phyloP scores from a whole-genome alignment of 2,888 invertebrate species.

The Coelopa pilipes region DNA sequence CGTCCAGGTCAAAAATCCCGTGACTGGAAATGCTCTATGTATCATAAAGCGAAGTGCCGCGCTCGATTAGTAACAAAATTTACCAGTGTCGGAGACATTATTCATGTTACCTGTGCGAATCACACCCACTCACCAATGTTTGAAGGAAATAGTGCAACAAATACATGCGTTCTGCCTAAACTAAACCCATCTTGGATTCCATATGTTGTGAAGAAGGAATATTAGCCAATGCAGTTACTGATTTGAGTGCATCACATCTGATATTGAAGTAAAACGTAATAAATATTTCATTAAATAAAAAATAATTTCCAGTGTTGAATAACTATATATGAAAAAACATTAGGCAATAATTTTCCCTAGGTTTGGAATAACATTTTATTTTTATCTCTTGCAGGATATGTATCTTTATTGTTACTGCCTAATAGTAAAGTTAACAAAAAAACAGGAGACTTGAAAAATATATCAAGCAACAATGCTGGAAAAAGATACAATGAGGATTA shows the following conservation, averaged over 20 bases:
- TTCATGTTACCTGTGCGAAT: conserved; percentile 54
- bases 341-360: neutral
- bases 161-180: neutral
- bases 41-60: conserved; percentile 63
- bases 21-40: conserved; percentile 66
- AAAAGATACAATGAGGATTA: neutral
- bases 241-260: neutral
- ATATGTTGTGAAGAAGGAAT: conserved; percentile 5
- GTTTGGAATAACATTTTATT: neutral
- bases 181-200: neutral
- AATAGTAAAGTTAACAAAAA: neutral
- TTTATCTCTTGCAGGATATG: conserved; percentile 22
- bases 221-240: neutral
- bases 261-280: conserved; percentile 4
- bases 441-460: neutral
- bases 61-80: conserved; percentile 60
- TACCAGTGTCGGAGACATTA: conserved; percentile 50
- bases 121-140: conserved; percentile 61
- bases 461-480: neutral
- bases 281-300: conserved; percentile 1
- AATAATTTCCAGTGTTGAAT: conserved; percentile 1
- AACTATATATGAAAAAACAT: conserved; percentile 13
- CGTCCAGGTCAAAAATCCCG: conserved; percentile 59
- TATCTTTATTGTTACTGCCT: conserved; percentile 4
- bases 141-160: too few species aligned